Base-by-base conservation (phyloP, 2,797 vertebrate species). In the Simalia tracyae region DNA sequence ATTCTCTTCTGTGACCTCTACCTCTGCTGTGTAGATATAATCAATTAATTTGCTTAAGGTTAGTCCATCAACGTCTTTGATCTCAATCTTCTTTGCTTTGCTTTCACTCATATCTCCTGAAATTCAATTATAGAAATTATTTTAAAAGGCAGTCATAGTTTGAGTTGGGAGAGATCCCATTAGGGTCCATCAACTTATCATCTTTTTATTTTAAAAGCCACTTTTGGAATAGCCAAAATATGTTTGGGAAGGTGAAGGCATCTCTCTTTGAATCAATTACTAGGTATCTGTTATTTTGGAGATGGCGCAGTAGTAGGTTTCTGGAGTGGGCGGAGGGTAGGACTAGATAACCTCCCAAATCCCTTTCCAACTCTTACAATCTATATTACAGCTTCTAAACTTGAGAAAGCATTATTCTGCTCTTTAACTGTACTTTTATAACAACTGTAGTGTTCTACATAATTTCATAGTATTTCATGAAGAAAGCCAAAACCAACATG, bases 71-170 rank as follows among this genome's bases (percentile, higher is more conserved):
- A 99, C 98, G 0, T 99, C 99, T 94, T 98, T 98, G 95, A 99
- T 99, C 97, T 99, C 98, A 92, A 99, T 98, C 97, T 98, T 98
- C 92, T 98, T 98, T 92, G 99, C 99, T 95, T 99, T 99, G 91
- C 99, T 99, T 97, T 99, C 99, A 93, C 98, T 99, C 99, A 99
- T 99, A 96, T 99, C 99, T 90, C 98, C 99, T 99, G 94, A 88
- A 97, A 96, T 86, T 12, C 1, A 94, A 90, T 96, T 90, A 91
- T 95, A 95, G 88, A 89, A 86, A 84, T 19, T 89, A 64, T 63
- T 81, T 90, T 56, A 66, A 59, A 42, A 81, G 5, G 84, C n/a
- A 88, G 26, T 63, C 54, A 87, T 7, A 17, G 15, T 87, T 10
- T 59, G 9, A 84, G 15, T 57, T 59, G 57, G 12, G 26, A 81